Evolutionary conservation across 2,888 invertebrate species (phyloP).

Genomic region (Eupithecia centaureata): DNA sequence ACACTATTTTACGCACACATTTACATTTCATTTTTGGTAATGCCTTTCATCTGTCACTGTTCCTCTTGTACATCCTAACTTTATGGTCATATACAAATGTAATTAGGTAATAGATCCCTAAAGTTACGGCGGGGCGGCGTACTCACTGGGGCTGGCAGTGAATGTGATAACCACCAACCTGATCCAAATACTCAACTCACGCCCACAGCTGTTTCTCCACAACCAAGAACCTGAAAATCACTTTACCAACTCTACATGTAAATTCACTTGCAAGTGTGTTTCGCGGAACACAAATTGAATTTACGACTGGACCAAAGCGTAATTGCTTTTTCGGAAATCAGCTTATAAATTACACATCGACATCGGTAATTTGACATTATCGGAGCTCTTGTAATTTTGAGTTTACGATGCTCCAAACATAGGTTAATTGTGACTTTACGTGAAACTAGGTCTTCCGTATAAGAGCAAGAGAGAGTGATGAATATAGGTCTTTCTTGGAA

Average conservation of each 20-base stretch:
- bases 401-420: conserved; percentile 31
- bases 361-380: conserved; percentile 40
- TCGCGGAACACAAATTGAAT: conserved; percentile 54
- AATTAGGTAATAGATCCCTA: too few species aligned
- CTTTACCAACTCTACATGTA: conserved; percentile 17
- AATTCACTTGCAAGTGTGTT: conserved; percentile 37
- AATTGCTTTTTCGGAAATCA: conserved; percentile 54
- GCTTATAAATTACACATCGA: conserved; percentile 39
- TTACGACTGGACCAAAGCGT: conserved; percentile 51
- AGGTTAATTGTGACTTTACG: conserved; percentile 29
- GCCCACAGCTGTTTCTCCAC: neutral
- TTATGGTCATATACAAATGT: too few species aligned
- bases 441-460: neutral
- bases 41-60: too few species aligned
- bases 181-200: neutral
- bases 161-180: neutral
- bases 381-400: conserved; percentile 29
- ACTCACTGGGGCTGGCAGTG: too few species aligned
- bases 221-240: neutral
- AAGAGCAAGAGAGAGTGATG: neutral
- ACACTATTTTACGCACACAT: too few species aligned
- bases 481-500: neutral
- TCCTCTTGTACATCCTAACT: too few species aligned
- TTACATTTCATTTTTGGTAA: too few species aligned
- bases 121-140: too few species aligned